phyloP scores from a whole-genome alignment of 2,888 invertebrate genomes.

The Corbicula japonica region DNA sequence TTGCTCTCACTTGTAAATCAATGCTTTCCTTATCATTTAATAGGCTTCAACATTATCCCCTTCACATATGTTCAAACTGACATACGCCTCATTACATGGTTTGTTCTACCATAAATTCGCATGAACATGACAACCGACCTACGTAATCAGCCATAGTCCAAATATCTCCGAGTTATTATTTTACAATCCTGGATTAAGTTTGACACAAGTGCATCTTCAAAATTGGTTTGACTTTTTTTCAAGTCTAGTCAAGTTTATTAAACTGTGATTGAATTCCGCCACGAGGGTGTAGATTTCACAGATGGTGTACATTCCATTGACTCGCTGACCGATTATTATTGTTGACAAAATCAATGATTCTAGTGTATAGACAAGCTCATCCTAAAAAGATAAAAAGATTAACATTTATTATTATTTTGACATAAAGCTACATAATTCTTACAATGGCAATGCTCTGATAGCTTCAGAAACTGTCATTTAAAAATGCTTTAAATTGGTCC shows the following conservation, averaged over 20 bases:
- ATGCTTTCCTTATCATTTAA: conserved; percentile 13
- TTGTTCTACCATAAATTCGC: conserved; percentile 31
- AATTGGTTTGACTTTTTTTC: background rate
- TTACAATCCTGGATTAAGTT: conserved; percentile 8
- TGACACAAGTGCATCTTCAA: conserved; percentile 5
- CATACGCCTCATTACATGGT: conserved; percentile 1
- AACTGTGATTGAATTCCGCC: conserved; percentile 5
- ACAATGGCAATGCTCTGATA: too few relatives aligned
- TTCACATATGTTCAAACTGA: conserved; percentile 18
- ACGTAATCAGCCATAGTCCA: background rate
- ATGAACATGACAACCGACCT: background rate
- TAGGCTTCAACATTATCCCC: background rate
- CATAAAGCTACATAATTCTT: background rate
- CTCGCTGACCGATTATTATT: too few relatives aligned
- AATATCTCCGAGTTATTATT: conserved; percentile 19
- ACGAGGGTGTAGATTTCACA: background rate
- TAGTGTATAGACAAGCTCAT: background rate
- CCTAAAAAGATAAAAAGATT: conserved; percentile 6
- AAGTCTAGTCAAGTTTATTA: conserved; percentile 11
- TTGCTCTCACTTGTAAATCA: conserved; percentile 23
- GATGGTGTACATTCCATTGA: background rate
- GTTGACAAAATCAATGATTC: conserved; percentile 19
- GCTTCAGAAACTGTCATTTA: too few relatives aligned
- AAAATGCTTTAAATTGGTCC: too few relatives aligned
- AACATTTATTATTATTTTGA: conserved; percentile 5